Percentiles rank a stretch among this genome's conserved stretches.
Evolutionary conservation across 2,797 vertebrate species (phyloP).

Genomic region (Sebastes minor): DNA sequence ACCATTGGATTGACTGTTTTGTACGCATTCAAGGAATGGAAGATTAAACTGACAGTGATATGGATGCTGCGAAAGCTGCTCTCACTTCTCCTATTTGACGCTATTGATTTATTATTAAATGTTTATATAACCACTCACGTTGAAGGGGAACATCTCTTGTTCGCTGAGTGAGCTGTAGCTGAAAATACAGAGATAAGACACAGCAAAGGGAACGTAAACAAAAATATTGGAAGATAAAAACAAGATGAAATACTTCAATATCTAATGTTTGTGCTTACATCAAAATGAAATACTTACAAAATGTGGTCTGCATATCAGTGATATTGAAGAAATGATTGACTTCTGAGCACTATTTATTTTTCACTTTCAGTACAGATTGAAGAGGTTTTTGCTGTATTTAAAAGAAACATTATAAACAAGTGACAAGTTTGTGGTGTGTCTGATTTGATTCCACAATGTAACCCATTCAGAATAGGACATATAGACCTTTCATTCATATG

Average conservation of each 20-base stretch:
- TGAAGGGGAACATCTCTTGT: conserved; percentile 21
- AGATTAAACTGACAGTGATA: conserved; percentile 68
- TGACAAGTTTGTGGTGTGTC: neutral
- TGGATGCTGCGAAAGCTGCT: conserved; percentile 42
- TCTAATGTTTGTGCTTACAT: neutral
- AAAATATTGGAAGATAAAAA: neutral
- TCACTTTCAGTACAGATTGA: neutral
- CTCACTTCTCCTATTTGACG: conserved; percentile 18
- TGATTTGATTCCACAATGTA: neutral
- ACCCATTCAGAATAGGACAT: neutral
- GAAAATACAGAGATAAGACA: conserved; percentile 26
- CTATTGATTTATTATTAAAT: conserved; percentile 58
- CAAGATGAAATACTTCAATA: neutral
- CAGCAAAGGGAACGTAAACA: neutral
- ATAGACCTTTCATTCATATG: neutral
- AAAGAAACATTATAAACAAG: neutral
- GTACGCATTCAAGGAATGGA: conserved; percentile 63
- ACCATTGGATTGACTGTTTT: conserved; percentile 50
- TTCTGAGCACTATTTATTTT: neutral
- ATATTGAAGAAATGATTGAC: neutral
- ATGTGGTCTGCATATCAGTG: neutral
- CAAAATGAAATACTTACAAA: neutral
- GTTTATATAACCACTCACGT: conserved; percentile 45
- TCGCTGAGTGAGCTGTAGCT: neutral
- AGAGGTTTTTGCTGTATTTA: neutral